Evolutionary conservation across 2,113 vertebrate genomes (phyloP).

Genomic region (Procavia capensis): DNA sequence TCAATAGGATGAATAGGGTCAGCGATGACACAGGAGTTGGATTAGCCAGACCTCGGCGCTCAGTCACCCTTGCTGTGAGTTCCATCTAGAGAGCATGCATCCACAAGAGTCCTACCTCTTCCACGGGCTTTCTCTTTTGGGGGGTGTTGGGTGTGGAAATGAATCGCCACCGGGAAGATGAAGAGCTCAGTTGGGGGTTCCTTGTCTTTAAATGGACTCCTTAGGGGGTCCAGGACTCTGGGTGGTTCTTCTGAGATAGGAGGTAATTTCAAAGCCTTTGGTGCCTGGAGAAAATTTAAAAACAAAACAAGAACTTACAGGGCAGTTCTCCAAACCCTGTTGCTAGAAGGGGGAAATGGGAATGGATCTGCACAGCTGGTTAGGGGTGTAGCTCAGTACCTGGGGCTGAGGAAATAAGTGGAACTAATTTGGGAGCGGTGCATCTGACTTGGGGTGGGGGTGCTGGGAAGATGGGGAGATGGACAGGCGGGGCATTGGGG

Average conservation of each 20-base stretch:
- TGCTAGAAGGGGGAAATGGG: not conserved
- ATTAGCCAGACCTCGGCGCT: too few relatives aligned
- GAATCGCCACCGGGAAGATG: slow-evolving; percentile 73
- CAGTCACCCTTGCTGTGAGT: not conserved
- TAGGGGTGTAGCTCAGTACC: not conserved
- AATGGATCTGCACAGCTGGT: not conserved
- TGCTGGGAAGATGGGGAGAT: too few relatives aligned
- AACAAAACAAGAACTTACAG: slow-evolving; percentile 51
- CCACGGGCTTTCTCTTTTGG: slow-evolving; percentile 20
- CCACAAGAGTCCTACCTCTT: slow-evolving; percentile 59
- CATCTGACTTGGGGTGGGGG: not conserved
- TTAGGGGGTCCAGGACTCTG: slow-evolving; percentile 4
- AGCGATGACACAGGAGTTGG: not conserved
- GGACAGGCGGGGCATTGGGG: too few relatives aligned
- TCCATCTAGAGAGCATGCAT: not conserved
- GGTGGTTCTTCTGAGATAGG: slow-evolving; percentile 66
- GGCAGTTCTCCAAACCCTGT: not conserved
- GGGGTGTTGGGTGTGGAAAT: slow-evolving; percentile 41
- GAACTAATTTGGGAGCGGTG: not conserved
- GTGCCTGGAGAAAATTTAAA: slow-evolving; percentile 67
- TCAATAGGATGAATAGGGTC: not conserved
- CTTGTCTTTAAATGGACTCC: slow-evolving; percentile 29
- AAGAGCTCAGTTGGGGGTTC: slow-evolving; percentile 73
- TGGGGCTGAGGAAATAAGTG: not conserved
- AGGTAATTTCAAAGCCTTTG: slow-evolving; percentile 74